Evolutionary conservation across 2,113 vertebrate species (phyloP), one percentile per base, ranked within the genome.

Genomic region (Rhagologus leucostigma): DNA sequence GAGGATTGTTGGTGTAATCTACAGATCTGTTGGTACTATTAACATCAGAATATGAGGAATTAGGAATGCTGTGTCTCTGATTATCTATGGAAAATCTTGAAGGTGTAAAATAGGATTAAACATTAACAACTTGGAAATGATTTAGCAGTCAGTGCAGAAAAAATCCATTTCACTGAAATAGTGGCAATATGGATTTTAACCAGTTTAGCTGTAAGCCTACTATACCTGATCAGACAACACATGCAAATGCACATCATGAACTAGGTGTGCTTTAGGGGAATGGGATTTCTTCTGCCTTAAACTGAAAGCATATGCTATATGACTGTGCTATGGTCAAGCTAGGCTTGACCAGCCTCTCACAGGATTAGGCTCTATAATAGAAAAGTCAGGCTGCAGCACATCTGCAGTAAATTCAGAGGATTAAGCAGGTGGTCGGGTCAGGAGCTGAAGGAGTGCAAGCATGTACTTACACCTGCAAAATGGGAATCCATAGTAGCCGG

Each of bases 401-500:
- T 6, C 50, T 13, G 41, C 74, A 75, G 23, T 8, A 35, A 49
- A 70, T 33, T 15, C 79, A 44, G 37, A 47, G 22, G 39, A 50
- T 20, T 35, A 17, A 68, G 37, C 1, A 76, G 50, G 60, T 44
- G 22, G 11, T 9, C 0, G 0, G 50, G 50, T 13, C 76, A 55
- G 64, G 27, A 39, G 33, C 41, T 26, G 37, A 64, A 7, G 21
- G 42, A 73, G 12, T 13, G 35, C 0, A 4, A 60, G 42, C 63
- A 59, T 2, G 17, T 55, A 98, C 99, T 98, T 94, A 99, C 99
- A 84, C 91, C 93, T 99, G 98, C 99, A 99, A 94, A 97, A 98
- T 0, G 99, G 99, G 95, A 99, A 99, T 93, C 99, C 98, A 1
- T 98, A 99, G 97, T 98, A 98, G 89, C 99, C 99, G 0, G 98